phyloP scores from a whole-genome alignment of 2,888 invertebrate genomes.

The Bombyx huttoni region DNA sequence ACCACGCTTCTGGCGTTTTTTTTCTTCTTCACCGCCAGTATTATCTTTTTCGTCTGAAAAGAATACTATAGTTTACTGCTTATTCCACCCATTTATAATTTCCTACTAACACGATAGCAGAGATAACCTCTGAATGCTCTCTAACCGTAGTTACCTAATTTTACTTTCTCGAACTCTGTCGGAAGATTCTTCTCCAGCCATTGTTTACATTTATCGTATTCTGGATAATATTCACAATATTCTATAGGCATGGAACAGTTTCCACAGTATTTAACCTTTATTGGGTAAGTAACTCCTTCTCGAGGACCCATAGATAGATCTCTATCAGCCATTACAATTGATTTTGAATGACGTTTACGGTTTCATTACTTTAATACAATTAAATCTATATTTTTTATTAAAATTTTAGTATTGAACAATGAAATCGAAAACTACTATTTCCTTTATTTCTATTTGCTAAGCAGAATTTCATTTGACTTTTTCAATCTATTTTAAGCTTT shows the following conservation, averaged over 20 bases:
- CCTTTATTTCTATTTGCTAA: too few relatives aligned
- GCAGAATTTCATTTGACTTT: too few relatives aligned
- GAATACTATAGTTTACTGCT: background rate
- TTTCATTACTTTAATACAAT: constrained; percentile 4
- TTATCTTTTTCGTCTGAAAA: constrained; percentile 75
- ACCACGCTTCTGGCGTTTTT: constrained; percentile 96
- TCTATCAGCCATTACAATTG: constrained; percentile 67
- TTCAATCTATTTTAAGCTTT: constrained; percentile 5
- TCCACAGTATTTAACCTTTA: constrained; percentile 91
- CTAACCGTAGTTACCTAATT: constrained; percentile 68
- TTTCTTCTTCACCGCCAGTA: constrained; percentile 89
- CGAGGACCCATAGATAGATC: constrained; percentile 76
- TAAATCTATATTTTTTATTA: constrained; percentile 18
- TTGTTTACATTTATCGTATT: constrained; percentile 96
- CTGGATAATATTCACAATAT: constrained; percentile 99
- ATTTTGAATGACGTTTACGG: constrained; percentile 7
- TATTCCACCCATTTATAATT: background rate
- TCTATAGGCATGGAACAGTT: constrained; percentile 96
- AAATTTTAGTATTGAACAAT: background rate
- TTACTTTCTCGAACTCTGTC: constrained; percentile 91
- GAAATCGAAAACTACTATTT: background rate
- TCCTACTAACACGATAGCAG: background rate
- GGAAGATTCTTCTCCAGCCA: constrained; percentile 97
- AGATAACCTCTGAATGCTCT: constrained; percentile 5
- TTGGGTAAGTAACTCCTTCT: constrained; percentile 83